These are phyloP conservation scores for Medauroidea extradentata DNA, from an alignment of 1,140 invertebrate species.

Conservation along the genomic window DNA sequence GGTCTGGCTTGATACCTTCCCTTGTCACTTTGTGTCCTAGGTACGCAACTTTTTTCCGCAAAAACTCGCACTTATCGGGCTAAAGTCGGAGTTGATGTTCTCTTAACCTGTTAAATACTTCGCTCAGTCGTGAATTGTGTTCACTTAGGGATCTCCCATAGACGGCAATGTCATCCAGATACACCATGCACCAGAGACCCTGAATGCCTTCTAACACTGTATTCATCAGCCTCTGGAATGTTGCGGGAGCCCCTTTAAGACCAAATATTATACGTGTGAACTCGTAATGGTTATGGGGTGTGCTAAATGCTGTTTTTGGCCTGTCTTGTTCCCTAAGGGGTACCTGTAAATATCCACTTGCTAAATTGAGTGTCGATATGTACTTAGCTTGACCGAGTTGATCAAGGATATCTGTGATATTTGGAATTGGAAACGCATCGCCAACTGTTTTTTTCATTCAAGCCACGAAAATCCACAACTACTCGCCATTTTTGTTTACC, in stretches of 20 bases:
- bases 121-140: no score
- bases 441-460: slow-evolving; percentile 38
- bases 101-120: neutral
- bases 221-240: slow-evolving; percentile 32
- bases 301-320: slow-evolving; percentile 46
- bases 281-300: slow-evolving; percentile 33
- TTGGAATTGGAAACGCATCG: no score
- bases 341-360: slow-evolving; percentile 33
- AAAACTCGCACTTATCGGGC: slow-evolving; percentile 32
- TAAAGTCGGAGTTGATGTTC: slow-evolving; percentile 27
- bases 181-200: neutral
- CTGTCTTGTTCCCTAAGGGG: slow-evolving; percentile 24
- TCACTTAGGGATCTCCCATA: no score
- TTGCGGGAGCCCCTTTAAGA: slow-evolving; percentile 34
- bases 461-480: slow-evolving; percentile 39
- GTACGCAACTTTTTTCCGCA: slow-evolving; percentile 24
- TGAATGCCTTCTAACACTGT: slow-evolving; percentile 18
- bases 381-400: slow-evolving; percentile 26
- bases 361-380: slow-evolving; percentile 38
- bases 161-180: no score
- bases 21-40: slow-evolving; percentile 27
- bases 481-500: slow-evolving; percentile 7
- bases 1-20: slow-evolving; percentile 25
- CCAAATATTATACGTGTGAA: slow-evolving; percentile 38
- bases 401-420: slow-evolving; percentile 40